Base-by-base conservation (phyloP, 1,140 invertebrate species). In the Leptopilina boulardi region DNA sequence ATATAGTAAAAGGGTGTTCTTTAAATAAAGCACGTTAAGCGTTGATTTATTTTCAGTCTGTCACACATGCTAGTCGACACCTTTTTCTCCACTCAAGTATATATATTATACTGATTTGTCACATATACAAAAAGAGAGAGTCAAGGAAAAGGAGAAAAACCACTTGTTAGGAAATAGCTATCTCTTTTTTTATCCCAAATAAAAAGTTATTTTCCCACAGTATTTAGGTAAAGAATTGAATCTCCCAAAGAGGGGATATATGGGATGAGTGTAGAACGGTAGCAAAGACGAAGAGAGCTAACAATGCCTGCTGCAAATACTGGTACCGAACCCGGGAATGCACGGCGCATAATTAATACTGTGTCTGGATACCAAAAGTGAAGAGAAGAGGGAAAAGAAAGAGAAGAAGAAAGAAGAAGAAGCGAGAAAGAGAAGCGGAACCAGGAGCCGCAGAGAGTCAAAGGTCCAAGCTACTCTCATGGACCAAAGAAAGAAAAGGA, bases 291-390 rank as follows among this genome's bases (percentile, higher is more conserved):
- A 86, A 87, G 82, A 85, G 85, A 89, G 89, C 88, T 89, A 90
- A 90, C 89, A 90, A 90, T 89, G 87, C 87, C 76, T 85, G 88
- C 76, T 85, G 88, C 88, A 89, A 89, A 90, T 90, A 89, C 89
- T 89, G 88, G 87, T 88, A 88, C 86, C 86, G 84, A 86, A 83
- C 82, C 82, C 86, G 87, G 90, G 89, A 90, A 85, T 86, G 85
- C 86, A 87, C 81, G 85, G 84, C 87, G 89, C 89, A 91, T 91
- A 91, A 91, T 91, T 91, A 91, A 91, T 91, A 89, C 89, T 76
- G 80, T 54, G 44, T 56, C 56, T 74, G 78, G 83, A 76, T 77
- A 79, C 74, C 76, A 77, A 74, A 71, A 70, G 77, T 71, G 72
- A 56, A 75, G 71, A 59, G 75, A 74, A 72, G 56, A 70, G 74